A percentile compares a stretch with the other conserved stretches of the same genome.
Evolutionary conservation across 2,888 invertebrate species (phyloP).

Genomic region (Ptilodon capucinus): DNA sequence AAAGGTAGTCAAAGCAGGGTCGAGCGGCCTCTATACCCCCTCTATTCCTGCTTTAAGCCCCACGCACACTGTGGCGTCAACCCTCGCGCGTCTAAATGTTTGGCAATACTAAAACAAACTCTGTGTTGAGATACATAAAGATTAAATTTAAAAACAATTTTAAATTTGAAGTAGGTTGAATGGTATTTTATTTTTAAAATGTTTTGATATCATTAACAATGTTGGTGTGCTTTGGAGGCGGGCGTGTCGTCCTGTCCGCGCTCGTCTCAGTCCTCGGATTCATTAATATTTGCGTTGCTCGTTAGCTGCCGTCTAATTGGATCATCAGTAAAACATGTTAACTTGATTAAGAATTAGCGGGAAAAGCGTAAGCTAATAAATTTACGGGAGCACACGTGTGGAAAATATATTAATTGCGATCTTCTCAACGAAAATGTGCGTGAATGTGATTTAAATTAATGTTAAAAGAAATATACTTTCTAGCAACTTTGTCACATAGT

Average conservation of each 20-base stretch:
- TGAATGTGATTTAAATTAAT: too few species aligned
- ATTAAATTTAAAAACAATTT: too few species aligned
- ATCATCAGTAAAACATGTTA: conserved; percentile 34
- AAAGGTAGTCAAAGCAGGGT: too few species aligned
- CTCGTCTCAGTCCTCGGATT: conserved; percentile 14
- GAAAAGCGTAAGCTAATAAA: conserved; percentile 1
- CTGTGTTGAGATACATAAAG: too few species aligned
- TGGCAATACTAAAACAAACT: too few species aligned
- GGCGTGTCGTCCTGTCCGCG: not conserved
- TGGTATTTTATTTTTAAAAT: too few species aligned
- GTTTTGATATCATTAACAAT: not conserved
- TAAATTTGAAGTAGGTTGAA: too few species aligned
- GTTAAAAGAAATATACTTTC: too few species aligned
- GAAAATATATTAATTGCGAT: not conserved
- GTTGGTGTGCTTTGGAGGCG: not conserved
- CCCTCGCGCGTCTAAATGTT: too few species aligned
- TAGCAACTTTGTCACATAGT: too few species aligned
- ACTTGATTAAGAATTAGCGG: conserved; percentile 35
- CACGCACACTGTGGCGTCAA: too few species aligned
- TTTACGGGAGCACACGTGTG: not conserved
- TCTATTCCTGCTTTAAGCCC: too few species aligned
- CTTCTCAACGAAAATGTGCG: not conserved
- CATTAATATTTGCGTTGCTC: conserved; percentile 43
- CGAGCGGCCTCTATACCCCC: not conserved
- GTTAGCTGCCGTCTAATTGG: conserved; percentile 42